Percentiles rank a stretch among this genome's conserved stretches.
Conservation (phyloP, 2,888 invertebrate genomes). For the Drosophila lacicola region DNA sequence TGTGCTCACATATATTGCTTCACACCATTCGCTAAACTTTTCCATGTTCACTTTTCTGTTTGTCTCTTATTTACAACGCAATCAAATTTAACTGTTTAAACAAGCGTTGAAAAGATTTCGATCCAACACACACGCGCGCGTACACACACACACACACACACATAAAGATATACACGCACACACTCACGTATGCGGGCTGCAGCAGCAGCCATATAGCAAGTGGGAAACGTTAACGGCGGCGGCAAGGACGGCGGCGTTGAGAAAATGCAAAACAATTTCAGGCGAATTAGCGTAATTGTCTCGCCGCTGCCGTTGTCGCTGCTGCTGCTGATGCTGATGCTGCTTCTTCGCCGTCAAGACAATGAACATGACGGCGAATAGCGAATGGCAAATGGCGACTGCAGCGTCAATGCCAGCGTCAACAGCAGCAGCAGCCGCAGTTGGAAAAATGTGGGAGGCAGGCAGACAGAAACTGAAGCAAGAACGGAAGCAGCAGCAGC, state of each 20-base stretch:
- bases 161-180: not conserved
- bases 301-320: constrained; percentile 52
- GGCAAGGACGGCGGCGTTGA: constrained; percentile 8
- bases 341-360: constrained; percentile 52
- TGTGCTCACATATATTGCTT: constrained; percentile 38
- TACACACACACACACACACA: constrained; percentile 12
- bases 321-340: constrained; percentile 7
- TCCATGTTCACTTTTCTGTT: constrained; percentile 44
- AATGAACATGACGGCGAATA: constrained; percentile 57
- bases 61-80: constrained; percentile 69
- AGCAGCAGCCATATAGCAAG: constrained; percentile 17
- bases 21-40: constrained; percentile 29
- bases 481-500: constrained; percentile 25
- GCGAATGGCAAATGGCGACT: constrained; percentile 44
- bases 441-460: constrained; percentile 26
- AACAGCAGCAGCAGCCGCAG: constrained; percentile 27
- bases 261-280: constrained; percentile 81
- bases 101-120: constrained; percentile 67
- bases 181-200: constrained; percentile 44
- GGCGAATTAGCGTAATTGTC: constrained; percentile 81
- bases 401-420: constrained; percentile 47
- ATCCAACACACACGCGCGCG: constrained; percentile 30
- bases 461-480: not conserved
- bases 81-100: constrained; percentile 77
- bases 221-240: constrained; percentile 4